phyloP scores from a whole-genome alignment of 1,140 invertebrate genomes.

The Sipha flava region DNA sequence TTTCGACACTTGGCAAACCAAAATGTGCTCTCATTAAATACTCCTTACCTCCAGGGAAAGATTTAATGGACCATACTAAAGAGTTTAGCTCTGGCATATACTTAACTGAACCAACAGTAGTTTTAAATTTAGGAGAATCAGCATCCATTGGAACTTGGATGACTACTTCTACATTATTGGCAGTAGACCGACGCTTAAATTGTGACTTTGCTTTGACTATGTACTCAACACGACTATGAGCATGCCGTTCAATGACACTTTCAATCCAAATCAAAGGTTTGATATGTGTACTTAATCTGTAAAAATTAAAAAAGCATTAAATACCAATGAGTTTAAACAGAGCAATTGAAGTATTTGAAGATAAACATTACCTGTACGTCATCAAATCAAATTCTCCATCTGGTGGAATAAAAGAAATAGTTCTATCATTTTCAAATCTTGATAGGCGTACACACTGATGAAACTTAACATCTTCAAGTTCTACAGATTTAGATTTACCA shows the following conservation, averaged over 20 bases:
- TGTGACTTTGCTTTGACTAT: slow-evolving; percentile 99
- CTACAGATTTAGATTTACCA: slow-evolving; percentile 97
- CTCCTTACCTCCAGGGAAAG: slow-evolving; percentile 98
- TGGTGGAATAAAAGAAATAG: slow-evolving; percentile 97
- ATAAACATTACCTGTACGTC: slow-evolving; percentile 71
- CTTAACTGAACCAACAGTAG: slow-evolving; percentile 93
- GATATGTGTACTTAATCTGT: slow-evolving; percentile 48
- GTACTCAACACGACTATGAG: slow-evolving; percentile 94
- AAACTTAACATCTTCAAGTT: slow-evolving; percentile 99
- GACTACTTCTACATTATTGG: slow-evolving; percentile 98
- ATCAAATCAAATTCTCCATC: slow-evolving; percentile 99
- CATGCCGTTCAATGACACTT: slow-evolving; percentile 97
- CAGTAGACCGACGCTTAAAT: slow-evolving; percentile 95
- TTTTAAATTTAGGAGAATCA: slow-evolving; percentile 98
- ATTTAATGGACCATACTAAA: slow-evolving; percentile 99
- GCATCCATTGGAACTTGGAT: slow-evolving; percentile 98
- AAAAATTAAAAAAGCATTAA: not conserved
- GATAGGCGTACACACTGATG: slow-evolving; percentile 98
- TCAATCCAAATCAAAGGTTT: slow-evolving; percentile 99
- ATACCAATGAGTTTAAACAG: too few relatives aligned
- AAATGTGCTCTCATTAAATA: slow-evolving; percentile 99
- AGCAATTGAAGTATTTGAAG: too few relatives aligned
- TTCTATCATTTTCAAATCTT: slow-evolving; percentile 95
- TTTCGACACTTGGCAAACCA: slow-evolving; percentile 92
- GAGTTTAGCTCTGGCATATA: slow-evolving; percentile 97